These are phyloP conservation scores for Isurus oxyrinchus DNA, from an alignment of 2,113 vertebrate species.

Conservation along the genomic window DNA sequence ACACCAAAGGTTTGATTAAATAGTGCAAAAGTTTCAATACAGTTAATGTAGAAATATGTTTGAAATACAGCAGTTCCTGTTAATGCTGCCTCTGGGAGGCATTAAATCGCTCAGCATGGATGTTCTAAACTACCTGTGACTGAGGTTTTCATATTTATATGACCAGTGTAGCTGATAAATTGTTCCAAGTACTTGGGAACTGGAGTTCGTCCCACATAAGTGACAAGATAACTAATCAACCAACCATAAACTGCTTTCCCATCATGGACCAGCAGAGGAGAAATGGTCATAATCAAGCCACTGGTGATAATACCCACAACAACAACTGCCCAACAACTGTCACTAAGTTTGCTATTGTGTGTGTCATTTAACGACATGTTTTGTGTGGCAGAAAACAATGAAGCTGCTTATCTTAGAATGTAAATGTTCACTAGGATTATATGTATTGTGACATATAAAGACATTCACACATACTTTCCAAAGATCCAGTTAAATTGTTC, in stretches of 20 bases:
- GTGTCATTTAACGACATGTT: background rate
- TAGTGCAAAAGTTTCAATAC: constrained; percentile 13
- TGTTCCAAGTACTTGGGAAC: background rate
- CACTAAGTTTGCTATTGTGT: background rate
- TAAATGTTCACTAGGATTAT: background rate
- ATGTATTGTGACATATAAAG: background rate
- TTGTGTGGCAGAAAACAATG: background rate
- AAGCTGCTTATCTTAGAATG: background rate
- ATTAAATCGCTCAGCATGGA: background rate
- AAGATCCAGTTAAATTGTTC: background rate
- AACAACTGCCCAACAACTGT: background rate
- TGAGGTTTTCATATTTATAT: background rate
- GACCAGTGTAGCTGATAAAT: background rate
- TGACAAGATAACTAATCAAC: background rate
- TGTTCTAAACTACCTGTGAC: background rate
- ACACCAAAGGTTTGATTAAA: background rate
- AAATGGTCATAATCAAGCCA: background rate
- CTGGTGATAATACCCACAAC: background rate
- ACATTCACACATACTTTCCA: background rate
- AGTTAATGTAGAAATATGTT: background rate
- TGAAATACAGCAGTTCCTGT: background rate
- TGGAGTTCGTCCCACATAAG: background rate
- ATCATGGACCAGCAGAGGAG: background rate
- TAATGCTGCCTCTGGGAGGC: background rate
- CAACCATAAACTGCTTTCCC: background rate